phyloP scores from a whole-genome alignment of 2,888 invertebrate species.

The Coecobrya sp. region DNA sequence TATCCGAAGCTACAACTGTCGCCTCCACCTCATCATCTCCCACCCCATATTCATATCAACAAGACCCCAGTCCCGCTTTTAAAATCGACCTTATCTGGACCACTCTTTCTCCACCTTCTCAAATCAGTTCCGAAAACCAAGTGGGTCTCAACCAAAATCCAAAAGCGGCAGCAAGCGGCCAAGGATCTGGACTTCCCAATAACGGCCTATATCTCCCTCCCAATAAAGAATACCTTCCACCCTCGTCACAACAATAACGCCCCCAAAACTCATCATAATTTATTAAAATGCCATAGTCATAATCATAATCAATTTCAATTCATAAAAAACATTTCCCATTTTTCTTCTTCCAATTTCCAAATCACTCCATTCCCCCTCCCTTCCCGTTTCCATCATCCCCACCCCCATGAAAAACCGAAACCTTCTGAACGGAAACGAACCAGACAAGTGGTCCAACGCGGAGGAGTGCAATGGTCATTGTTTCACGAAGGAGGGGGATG shows the following conservation, averaged over 20 bases:
- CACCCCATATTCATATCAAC: background rate
- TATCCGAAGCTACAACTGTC: background rate
- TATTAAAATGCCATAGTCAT: too few relatives aligned
- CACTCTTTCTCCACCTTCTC: background rate
- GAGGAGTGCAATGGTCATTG: too few relatives aligned
- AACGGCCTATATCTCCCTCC: conserved; percentile 58
- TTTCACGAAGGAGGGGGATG: too few relatives aligned
- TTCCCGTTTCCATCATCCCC: too few relatives aligned
- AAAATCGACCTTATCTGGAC: conserved; percentile 19
- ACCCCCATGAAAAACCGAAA: too few relatives aligned
- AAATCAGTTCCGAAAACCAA: background rate
- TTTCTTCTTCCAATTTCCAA: too few relatives aligned
- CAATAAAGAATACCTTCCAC: conserved; percentile 46
- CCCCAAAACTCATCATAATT: too few relatives aligned
- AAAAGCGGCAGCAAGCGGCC: background rate
- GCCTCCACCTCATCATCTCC: background rate
- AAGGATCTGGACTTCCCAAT: background rate
- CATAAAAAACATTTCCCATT: too few relatives aligned
- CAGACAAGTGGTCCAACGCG: too few relatives aligned
- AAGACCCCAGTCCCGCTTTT: background rate
- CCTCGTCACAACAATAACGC: background rate
- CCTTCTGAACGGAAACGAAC: too few relatives aligned
- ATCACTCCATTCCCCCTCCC: too few relatives aligned
- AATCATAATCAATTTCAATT: too few relatives aligned
- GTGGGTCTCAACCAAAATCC: background rate